These are phyloP conservation scores for Cataglyphis rosenhaueri DNA, from an alignment of 2,888 invertebrate genomes.

Conservation along the genomic window DNA sequence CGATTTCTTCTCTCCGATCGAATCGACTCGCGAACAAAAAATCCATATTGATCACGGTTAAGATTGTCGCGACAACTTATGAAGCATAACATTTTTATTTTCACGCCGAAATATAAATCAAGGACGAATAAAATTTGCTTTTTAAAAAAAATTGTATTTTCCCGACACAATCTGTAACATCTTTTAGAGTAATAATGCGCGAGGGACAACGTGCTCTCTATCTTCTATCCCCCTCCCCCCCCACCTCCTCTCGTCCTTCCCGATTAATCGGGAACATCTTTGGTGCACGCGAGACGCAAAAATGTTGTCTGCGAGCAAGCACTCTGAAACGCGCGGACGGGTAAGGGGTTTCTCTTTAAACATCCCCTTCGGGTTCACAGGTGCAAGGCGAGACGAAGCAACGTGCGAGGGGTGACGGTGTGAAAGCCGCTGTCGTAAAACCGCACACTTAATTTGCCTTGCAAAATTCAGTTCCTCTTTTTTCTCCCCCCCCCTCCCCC, in stretches of 20 bases:
- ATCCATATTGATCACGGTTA: background rate
- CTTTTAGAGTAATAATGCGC: slow-evolving; percentile 46
- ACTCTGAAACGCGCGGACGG: slow-evolving; percentile 54
- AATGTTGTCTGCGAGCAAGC: slow-evolving; percentile 54
- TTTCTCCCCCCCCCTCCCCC: background rate
- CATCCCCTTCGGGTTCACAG: slow-evolving; percentile 76
- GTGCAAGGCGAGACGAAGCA: slow-evolving; percentile 51
- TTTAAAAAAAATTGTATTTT: slow-evolving; percentile 17
- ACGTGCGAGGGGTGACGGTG: slow-evolving; percentile 71
- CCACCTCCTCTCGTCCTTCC: background rate
- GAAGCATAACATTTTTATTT: background rate
- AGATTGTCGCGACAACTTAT: background rate
- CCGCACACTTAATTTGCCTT: slow-evolving; percentile 85
- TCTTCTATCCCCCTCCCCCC: slow-evolving; percentile 18
- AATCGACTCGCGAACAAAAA: slow-evolving; percentile 52
- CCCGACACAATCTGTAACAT: slow-evolving; percentile 27
- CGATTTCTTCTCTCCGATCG: slow-evolving; percentile 64
- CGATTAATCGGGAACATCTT: slow-evolving; percentile 54
- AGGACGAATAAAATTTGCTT: slow-evolving; percentile 21
- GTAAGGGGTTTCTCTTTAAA: slow-evolving; percentile 76
- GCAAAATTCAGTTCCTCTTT: slow-evolving; percentile 82
- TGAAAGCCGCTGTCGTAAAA: slow-evolving; percentile 83
- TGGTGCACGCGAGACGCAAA: slow-evolving; percentile 24
- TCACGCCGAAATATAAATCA: slow-evolving; percentile 37
- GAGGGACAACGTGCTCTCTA: slow-evolving; percentile 14